phyloP scores from a whole-genome alignment of 2,797 vertebrate species.

The Sebastolobus altivelis region DNA sequence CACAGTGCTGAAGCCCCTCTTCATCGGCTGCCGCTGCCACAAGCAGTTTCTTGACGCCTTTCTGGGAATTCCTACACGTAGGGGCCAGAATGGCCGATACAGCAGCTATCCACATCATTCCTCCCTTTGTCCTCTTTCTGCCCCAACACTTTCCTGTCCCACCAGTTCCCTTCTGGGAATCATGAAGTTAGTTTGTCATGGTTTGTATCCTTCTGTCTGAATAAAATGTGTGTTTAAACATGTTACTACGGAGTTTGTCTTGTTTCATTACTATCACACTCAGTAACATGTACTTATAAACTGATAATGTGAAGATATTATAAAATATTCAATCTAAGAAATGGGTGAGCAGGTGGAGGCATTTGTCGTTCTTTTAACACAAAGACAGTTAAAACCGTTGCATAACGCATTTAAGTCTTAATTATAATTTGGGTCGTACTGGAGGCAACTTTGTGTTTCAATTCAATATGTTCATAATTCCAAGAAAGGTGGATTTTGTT shows the following conservation, averaged over 20 bases:
- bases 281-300: neutral
- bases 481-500: neutral
- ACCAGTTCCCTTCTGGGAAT: neutral
- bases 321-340: neutral
- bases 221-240: constrained; percentile 56
- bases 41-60: constrained; percentile 90
- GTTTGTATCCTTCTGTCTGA: constrained; percentile 59
- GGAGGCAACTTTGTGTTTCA: neutral
- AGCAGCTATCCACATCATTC: constrained; percentile 70
- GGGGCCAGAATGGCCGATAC: constrained; percentile 90
- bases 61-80: constrained; percentile 91
- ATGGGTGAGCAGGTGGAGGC: neutral
- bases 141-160: constrained; percentile 2
- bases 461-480: neutral
- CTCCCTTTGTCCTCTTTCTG: neutral
- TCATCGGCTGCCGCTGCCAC: constrained; percentile 86
- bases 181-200: constrained; percentile 19
- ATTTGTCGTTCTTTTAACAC: neutral
- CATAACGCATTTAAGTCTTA: no score
- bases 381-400: neutral
- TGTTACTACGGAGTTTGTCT: constrained; percentile 2
- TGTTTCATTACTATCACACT: neutral
- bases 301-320: neutral
- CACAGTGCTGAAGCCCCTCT: constrained; percentile 66
- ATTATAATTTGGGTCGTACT: neutral